Base-by-base conservation (phyloP, 2,797 vertebrate genomes). In the Arvicola amphibius region DNA sequence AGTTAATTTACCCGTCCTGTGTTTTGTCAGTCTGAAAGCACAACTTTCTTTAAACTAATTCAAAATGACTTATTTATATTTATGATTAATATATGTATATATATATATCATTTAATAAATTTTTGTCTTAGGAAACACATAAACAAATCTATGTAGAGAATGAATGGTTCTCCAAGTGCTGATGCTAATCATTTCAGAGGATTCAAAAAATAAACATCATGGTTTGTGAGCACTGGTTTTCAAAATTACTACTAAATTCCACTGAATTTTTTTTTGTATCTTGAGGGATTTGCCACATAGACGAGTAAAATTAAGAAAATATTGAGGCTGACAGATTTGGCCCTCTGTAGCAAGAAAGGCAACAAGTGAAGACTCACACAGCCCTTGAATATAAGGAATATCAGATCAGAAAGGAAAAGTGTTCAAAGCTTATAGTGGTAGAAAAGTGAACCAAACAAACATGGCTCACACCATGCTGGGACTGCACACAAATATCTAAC, bases 61-160 rank as follows among this genome's bases (percentile, higher is more conserved):
- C 14, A 43, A 91, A 76, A 34, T 53, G n/a, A 59, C 4, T 87
- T 21, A 48, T 61, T 88, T 59, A n/a, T 65, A 59, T 76, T 83
- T 92, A 51, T 91, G 10, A 3, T 69, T 88, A 92, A 85, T 56
- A 81, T 96, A 87, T 32, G 32, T 21, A 4, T 17, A 69, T 74
- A 40, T 21, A 4, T 17, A 69, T 74, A 40, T 4, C 5, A 16
- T 14, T 16, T 21, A 86, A 74, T 88, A 78, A 59, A 59, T 73
- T 27, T 90, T 94, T 90, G 17, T n/a, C 69, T 17, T 2, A 29
- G 11, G 16, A 92, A 77, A 74, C 21, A 34, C 17, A 79, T 29
- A 81, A 65, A 90, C 16, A 80, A 23, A 83, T 43, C 10, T 74
- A 29, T 65, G 13, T 48, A 63, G n/a, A 83, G 37, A 17, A 67